Evolutionary conservation across 2,797 vertebrate genomes (phyloP), one percentile per base, ranked within the genome.

Genomic region (Ctenosaura bakeri): DNA sequence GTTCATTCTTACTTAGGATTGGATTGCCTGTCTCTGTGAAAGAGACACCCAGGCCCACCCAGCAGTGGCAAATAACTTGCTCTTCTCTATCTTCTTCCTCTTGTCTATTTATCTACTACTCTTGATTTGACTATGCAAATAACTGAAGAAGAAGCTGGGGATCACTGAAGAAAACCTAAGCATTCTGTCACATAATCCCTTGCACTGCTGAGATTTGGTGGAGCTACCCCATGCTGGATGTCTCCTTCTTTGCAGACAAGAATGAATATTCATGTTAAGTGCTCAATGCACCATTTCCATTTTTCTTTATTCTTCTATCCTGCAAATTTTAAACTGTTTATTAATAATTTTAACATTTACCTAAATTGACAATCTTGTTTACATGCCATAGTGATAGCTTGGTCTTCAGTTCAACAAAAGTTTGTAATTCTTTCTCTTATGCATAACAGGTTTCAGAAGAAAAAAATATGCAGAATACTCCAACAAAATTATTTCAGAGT

Each of bases 361-460:
- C 26, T 79, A 13, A 46, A 59, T 8, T 82, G 16, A 35, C 4
- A 52, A 6, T 46, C 42, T 46, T 46, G 2, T 22, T 59, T 87
- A 62, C 88, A 38, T 26, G 22, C 0, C n/a, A n/a, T 14, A 66
- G 89, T 81, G 20, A 32, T 52, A 84, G 0, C 0, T 88, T 83
- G 52, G 76, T 84, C 9, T 90, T 62, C 85, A 89, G 85, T 46
- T 87, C 81, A 94, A 6, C 64, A 64, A 38, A 38, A 56, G 38
- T 66, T 86, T 0, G 71, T 42, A 1, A 76, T 59, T 54, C 24
- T 74, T 88, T 83, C 3, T 35, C 3, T 26, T 0, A 0, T 74
- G 0, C 88, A 83, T 24, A 0, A 1, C 89, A 97, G 96, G 90
- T 59, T 35, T 24, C 90, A 2, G 38, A 29, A 0, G 79, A 14